Conservation (phyloP, 2,113 vertebrate genomes). For the Nanorana parkeri region DNA sequence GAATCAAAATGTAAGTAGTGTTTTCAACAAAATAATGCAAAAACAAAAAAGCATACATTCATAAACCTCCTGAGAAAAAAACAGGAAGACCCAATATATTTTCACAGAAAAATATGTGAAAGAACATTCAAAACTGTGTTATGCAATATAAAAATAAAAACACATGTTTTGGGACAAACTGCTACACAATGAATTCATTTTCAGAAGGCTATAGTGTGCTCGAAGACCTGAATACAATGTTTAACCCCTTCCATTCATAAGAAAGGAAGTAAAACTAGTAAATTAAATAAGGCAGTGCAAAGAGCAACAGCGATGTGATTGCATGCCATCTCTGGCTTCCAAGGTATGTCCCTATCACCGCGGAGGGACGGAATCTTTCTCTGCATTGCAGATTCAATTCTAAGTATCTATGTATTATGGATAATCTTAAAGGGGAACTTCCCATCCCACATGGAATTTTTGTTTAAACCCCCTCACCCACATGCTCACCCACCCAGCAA, state of each 20-base stretch:
- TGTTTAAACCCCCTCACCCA: no score
- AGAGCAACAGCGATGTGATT: no score
- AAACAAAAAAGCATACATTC: conserved; percentile 21
- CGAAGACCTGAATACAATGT: neutral
- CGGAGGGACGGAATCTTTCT: no score
- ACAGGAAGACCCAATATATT: conserved; percentile 6
- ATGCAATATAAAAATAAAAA: conserved; percentile 12
- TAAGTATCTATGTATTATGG: no score
- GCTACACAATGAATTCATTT: conserved; percentile 23
- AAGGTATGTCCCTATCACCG: no score
- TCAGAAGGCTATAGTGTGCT: neutral
- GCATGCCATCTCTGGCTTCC: no score
- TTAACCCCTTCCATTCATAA: neutral
- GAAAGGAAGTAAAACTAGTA: no score
- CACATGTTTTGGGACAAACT: neutral
- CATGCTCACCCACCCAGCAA: no score
- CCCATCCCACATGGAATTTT: no score
- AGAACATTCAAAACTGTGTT: neutral
- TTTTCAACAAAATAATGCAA: neutral
- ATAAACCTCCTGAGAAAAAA: conserved; percentile 35
- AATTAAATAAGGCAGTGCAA: no score
- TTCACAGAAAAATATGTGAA: conserved; percentile 31
- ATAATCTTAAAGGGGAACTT: no score
- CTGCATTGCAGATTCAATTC: no score
- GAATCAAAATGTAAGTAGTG: conserved; percentile 25